Evolutionary conservation across 2,888 invertebrate genomes (phyloP), one percentile per base, ranked within the genome.

Genomic region (Cephalotes varians): DNA sequence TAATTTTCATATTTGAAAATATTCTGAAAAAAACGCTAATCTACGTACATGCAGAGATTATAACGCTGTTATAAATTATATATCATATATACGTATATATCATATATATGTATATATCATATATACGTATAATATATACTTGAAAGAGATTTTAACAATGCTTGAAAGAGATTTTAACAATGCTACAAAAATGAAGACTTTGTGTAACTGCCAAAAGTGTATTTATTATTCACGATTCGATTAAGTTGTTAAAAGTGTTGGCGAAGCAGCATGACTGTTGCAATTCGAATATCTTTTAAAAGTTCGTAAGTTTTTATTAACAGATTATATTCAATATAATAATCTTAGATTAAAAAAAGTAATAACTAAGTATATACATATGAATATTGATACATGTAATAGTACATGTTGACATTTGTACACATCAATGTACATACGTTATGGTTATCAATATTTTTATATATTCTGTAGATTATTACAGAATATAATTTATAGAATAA

Each of bases 181-280:
- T 62, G 51, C 12, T 15, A 73, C 25, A 64, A 64, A 62, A 76
- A 64, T 74, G 34, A 49, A 49, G 2, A 31, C 64, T 76, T 74
- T 51, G 1, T 51, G 1, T 51, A 74, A 74, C 74, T 74, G 74
- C 64, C 28, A 51, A 76, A 64, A 18, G 34, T 74, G 49, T 18
- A 12, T 76, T 71, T 60, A 71, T 62, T 67, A 60, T 67, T 86
- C 54, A 67, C 28, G 7, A 81, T 65, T 82, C 34, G 81, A 54
- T 81, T 85, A 86, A 85, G 76, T 80, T 86, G 72, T 85, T 85
- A 83, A 88, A n/a, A 79, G 82, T 81, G 69, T 83, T 89, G 86
- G 82, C 73, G 83, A 83, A 83, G 54, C 80, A 85, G 86, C 87
- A 85, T 90, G 86, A 84, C 67, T 82, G 72, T 90, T 88, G 72